Conservation (phyloP, 2,113 vertebrate genomes). For the Sclerurus mexicanus region DNA sequence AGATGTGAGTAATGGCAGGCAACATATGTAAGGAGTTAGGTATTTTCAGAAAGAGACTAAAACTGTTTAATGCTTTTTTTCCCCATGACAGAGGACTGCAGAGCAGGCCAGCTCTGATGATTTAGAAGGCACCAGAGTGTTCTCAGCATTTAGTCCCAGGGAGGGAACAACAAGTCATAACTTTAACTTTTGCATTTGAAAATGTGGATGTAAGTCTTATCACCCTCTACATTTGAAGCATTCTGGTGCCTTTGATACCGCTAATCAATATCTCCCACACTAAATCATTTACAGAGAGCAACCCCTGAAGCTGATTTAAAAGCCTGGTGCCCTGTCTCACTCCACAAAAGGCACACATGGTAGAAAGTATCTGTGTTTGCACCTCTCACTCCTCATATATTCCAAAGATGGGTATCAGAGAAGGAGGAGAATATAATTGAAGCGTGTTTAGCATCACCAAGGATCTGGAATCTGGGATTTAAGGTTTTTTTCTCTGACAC, state of each 20-base stretch:
- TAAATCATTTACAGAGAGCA: not conserved
- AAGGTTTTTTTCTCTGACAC: not conserved
- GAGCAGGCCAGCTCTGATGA: not conserved
- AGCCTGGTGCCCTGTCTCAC: not conserved
- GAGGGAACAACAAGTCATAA: not conserved
- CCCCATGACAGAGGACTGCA: not conserved
- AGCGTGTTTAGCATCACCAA: not conserved
- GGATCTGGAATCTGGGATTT: not conserved
- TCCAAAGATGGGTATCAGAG: not conserved
- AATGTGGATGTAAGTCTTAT: not conserved
- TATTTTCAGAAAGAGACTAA: not conserved
- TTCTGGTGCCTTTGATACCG: not conserved
- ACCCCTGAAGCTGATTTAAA: not conserved
- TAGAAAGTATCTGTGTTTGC: not conserved
- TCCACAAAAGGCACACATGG: not conserved
- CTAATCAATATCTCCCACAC: not conserved
- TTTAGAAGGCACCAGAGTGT: not conserved
- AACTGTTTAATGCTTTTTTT: not conserved
- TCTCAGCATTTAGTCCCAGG: not conserved
- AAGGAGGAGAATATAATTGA: not conserved
- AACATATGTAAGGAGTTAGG: not conserved
- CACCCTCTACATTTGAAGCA: not conserved
- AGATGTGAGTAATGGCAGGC: not conserved
- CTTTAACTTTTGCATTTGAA: not conserved
- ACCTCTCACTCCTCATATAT: not conserved